Percentiles rank a stretch among this genome's conserved stretches.
Conservation (phyloP, 1,140 invertebrate species). For the Sycobia sp. region DNA sequence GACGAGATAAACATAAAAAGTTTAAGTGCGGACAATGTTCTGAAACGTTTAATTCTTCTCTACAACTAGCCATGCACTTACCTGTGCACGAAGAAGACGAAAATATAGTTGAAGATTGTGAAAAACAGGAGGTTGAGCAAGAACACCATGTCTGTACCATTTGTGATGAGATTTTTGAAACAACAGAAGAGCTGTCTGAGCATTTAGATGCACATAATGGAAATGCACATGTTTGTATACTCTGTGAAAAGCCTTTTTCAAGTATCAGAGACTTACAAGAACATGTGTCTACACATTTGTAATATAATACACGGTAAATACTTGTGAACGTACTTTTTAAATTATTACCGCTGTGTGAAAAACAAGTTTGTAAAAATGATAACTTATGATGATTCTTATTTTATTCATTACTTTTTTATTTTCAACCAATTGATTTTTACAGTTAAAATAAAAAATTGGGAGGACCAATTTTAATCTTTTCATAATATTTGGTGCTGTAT, state of each 20-base stretch:
- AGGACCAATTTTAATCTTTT: too few species aligned
- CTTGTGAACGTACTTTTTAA: not conserved
- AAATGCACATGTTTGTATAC: conserved; percentile 49
- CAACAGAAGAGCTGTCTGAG: conserved; percentile 45
- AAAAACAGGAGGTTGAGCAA: not conserved
- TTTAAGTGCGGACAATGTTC: conserved; percentile 50
- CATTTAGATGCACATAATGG: conserved; percentile 52
- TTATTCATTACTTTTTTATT: not conserved
- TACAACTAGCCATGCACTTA: conserved; percentile 53
- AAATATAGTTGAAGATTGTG: not conserved
- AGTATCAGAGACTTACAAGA: conserved; percentile 50
- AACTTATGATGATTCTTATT: not conserved
- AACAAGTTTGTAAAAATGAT: not conserved
- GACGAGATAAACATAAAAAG: conserved; percentile 30
- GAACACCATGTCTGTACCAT: conserved; percentile 43
- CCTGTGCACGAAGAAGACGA: conserved; percentile 44
- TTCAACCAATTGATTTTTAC: not conserved
- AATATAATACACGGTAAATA: not conserved
- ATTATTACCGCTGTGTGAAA: not conserved
- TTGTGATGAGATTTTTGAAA: conserved; percentile 49
- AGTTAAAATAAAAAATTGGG: too few species aligned
- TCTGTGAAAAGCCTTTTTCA: conserved; percentile 53
- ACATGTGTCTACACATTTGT: conserved; percentile 55
- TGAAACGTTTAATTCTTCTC: conserved; percentile 46
- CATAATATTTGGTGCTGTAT: too few species aligned